These are phyloP conservation scores for Cheilosia urbana DNA, from an alignment of 2,888 invertebrate genomes.

Conservation along the genomic window DNA sequence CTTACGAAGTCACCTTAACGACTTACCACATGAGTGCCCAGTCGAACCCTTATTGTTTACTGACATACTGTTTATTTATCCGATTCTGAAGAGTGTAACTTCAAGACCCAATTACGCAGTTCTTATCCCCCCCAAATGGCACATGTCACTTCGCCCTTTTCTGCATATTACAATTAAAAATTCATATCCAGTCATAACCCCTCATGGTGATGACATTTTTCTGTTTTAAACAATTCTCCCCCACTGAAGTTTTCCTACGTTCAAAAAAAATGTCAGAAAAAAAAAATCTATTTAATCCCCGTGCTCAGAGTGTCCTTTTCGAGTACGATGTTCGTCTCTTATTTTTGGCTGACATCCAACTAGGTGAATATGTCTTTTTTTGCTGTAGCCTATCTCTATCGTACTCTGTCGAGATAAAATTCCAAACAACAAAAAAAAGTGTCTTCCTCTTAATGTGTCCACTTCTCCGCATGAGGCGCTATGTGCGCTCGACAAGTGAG, in stretches of 20 bases:
- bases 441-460: slow-evolving; percentile 42
- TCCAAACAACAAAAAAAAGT: slow-evolving; percentile 15
- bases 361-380: slow-evolving; percentile 53
- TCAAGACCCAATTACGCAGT: slow-evolving; percentile 15
- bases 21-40: no score
- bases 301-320: slow-evolving; percentile 48
- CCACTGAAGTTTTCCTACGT: background rate
- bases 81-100: no score
- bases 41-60: no score
- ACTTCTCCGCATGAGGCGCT: slow-evolving; percentile 28
- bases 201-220: slow-evolving; percentile 51
- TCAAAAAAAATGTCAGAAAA: background rate
- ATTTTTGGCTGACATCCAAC: slow-evolving; percentile 63
- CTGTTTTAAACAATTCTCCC: background rate
- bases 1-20: no score
- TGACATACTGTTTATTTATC: no score
- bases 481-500: slow-evolving; percentile 49
- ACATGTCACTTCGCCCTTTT: background rate
- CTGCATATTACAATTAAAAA: slow-evolving; percentile 43
- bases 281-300: slow-evolving; percentile 54
- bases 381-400: slow-evolving; percentile 39
- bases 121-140: slow-evolving; percentile 2
- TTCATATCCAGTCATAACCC: slow-evolving; percentile 40
- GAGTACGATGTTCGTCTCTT: background rate
- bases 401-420: slow-evolving; percentile 11